Conservation (phyloP, 2,797 vertebrate species). For the Podarcis siculus region DNA sequence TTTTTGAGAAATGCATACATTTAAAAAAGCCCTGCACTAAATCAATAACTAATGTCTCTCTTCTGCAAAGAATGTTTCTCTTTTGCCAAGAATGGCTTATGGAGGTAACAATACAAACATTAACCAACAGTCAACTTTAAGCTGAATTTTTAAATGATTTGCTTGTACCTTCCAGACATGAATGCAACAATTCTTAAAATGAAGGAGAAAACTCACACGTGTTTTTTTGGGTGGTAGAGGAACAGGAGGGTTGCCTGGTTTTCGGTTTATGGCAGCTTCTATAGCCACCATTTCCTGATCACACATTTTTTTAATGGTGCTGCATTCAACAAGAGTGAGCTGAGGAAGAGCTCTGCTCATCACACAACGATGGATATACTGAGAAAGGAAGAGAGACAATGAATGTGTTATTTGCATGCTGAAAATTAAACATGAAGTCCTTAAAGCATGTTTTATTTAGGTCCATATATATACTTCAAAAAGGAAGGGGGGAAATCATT, state of each 20-base stretch:
- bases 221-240: conserved; percentile 97
- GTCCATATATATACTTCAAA: not conserved
- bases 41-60: not conserved
- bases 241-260: conserved; percentile 88
- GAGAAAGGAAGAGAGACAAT: conserved; percentile 41
- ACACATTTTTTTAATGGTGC: conserved; percentile 88
- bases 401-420: conserved; percentile 1
- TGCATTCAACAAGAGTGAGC: conserved; percentile 91
- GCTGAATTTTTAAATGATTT: not conserved
- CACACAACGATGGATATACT: conserved; percentile 92
- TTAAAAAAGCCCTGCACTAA: not conserved
- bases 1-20: not conserved
- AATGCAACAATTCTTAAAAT: not conserved
- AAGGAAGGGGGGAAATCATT: not conserved
- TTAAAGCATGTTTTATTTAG: not conserved
- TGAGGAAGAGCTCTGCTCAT: conserved; percentile 88
- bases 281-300: conserved; percentile 91
- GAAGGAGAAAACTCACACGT: conserved; percentile 83
- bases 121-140: not conserved
- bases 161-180: not conserved
- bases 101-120: not conserved
- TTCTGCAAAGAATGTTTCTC: not conserved
- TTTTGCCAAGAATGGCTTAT: not conserved
- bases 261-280: conserved; percentile 87
- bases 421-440: not conserved